Base-by-base conservation (phyloP, 1,140 invertebrate species). In the Aphelenchoides fujianensis region DNA sequence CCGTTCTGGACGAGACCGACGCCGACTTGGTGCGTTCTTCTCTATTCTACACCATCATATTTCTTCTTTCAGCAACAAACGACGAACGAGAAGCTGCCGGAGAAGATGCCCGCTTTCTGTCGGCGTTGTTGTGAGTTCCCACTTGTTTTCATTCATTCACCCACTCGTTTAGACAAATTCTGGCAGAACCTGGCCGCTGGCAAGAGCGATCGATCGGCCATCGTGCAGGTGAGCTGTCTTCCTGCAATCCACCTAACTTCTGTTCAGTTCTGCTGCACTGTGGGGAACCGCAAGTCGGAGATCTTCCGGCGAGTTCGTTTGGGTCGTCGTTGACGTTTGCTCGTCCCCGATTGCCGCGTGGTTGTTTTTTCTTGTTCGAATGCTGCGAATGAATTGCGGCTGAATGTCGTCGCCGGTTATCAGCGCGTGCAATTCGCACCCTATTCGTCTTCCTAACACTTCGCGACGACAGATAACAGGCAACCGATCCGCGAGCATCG, bases 241-340 rank as follows among this genome's bases (percentile, higher is more conserved):
- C 41, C n/a, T n/a, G n/a, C n/a, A n/a, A n/a, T 48, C 31, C 59
- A 61, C 30, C 59, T 19, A n/a, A 61, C 2, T 19, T 61, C n/a
- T 61, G n/a, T 19, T 31, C 30, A 66, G 31, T 66, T 41, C 53
- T 66, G 63, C 34, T 66, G 63, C 31, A 36, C 63, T 12, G 32
- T 66, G 12, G 63, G 63, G 0, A 30, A 36, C 12, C 28, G 31
- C 27, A 66, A 66, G 32, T 27, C 36, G n/a, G 32, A 35, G 34
- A 12, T 66, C n/a, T 66, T 66, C 32, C 19, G 31, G 34, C 9
- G 12, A 55, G n/a, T 61, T 48, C 41, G 41, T 48, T 48, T 48
- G 12, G 41, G 12, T 48, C 12, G 23, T 16, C 41, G 23, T 48
- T 48, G 41, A 16, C 12, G 23, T 48, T 48, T 23, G 41, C 41